Evolutionary conservation across 2,888 invertebrate genomes (phyloP).

Genomic region (Mythimna impura): DNA sequence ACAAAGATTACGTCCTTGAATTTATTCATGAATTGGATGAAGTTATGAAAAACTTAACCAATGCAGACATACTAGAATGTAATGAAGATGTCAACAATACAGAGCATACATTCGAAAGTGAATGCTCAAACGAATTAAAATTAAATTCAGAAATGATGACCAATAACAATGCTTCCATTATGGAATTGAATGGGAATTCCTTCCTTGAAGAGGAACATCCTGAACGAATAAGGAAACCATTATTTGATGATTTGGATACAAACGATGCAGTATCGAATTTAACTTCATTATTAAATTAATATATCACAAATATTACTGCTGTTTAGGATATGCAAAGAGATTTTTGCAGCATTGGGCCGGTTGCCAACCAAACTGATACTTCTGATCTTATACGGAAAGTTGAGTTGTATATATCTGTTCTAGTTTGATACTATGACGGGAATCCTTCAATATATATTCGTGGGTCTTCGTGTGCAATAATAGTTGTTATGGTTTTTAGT

Average conservation of each 20-base stretch:
- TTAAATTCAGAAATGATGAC: conserved; percentile 25
- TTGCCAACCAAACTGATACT: conserved; percentile 41
- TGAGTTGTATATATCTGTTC: conserved; percentile 16
- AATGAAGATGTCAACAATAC: conserved; percentile 13
- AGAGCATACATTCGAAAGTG: conserved; percentile 21
- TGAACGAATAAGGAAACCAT: conserved; percentile 21
- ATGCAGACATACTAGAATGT: conserved; percentile 11
- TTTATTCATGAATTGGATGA: conserved; percentile 38
- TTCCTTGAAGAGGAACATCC: conserved; percentile 21
- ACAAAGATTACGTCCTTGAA: conserved; percentile 29
- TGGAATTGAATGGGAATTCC: conserved; percentile 49
- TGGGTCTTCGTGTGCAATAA: background rate
- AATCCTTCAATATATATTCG: background rate
- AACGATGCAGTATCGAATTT: conserved; percentile 24
- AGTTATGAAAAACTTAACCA: conserved; percentile 35
- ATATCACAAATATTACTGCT: conserved; percentile 11
- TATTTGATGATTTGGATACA: conserved; percentile 37
- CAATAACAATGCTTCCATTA: conserved; percentile 46
- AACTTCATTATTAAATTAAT: conserved; percentile 14
- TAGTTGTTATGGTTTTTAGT: no score
- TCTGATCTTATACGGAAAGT: conserved; percentile 16
- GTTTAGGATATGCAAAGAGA: conserved; percentile 36
- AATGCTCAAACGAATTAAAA: conserved; percentile 34
- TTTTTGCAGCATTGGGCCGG: conserved; percentile 33
- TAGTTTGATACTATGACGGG: conserved; percentile 1